Base-by-base conservation (phyloP, 2,888 invertebrate species). In the Petrophora chlorosata region DNA sequence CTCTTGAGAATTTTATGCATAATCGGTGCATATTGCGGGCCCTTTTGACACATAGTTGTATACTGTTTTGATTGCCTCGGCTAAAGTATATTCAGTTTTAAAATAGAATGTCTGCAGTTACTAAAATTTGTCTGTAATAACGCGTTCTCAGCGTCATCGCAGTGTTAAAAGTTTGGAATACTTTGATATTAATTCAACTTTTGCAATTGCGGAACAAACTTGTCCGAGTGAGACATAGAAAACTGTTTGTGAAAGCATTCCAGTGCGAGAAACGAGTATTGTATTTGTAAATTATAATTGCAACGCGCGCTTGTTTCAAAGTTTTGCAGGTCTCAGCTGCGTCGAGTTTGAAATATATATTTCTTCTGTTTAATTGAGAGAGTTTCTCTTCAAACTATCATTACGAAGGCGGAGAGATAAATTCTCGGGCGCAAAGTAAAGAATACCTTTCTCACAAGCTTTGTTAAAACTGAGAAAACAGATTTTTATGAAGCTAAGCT, bases 161-260 rank as follows among this genome's bases (percentile, higher is more conserved):
- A 10, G 25, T 23, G 23, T 4, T 23, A 8, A 23, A 25, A 25
- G 7, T 25, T 25, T 25, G 25, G 10, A 25, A 25, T 25, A 8
- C 23, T 23, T 8, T 23, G n/a, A n/a, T n/a, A 30, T n/a, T 32
- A 16, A 43, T 43, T 35, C 43, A 33, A 38, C 26, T 44, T 23
- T 46, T 35, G 30, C 44, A 50, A 51, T 49, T 34, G 19, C 14
- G 16, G 32, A 43, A 29, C 33, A 15, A 29, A 32, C 39, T 30
- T 38, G 29, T 32, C 25, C 33, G 42, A 71, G 3, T 25, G 10
- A 10, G 25, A 60, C 58, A 61, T 68, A 62, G 57, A 64, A 67
- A 67, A 64, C 64, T 66, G 65, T 73, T 46, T 34, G 33, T 68
- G 61, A 63, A 64, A 38, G 64, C 30, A 56, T 33, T 53, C 51